A percentile compares a stretch with the other conserved stretches of the same genome.
Evolutionary conservation across 2,888 invertebrate species (phyloP).

Genomic region (Melipona bicolor): DNA sequence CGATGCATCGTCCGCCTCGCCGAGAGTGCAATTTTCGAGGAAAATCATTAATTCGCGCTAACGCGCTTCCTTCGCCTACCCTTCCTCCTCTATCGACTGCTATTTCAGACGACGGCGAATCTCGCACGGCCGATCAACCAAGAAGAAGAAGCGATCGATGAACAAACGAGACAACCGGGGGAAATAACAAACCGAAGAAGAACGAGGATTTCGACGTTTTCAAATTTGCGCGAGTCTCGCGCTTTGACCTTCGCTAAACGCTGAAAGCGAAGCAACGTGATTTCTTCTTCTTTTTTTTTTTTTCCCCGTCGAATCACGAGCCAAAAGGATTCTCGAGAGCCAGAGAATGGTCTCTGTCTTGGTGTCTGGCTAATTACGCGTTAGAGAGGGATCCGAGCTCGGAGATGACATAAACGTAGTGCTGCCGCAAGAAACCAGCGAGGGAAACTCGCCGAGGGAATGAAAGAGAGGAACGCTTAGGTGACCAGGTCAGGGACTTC

Average conservation of each 20-base stretch:
- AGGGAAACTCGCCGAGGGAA: conserved; percentile 48
- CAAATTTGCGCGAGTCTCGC: no score
- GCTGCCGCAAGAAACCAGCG: conserved; percentile 30
- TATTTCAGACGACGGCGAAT: background rate
- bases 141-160: background rate
- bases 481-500: conserved; percentile 80
- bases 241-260: no score
- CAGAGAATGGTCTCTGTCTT: background rate
- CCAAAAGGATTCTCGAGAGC: background rate
- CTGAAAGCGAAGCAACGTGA: background rate
- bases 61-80: background rate
- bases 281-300: no score
- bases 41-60: conserved; percentile 56
- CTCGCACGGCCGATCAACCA: background rate
- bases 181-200: background rate
- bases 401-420: conserved; percentile 56
- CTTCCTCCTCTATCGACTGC: background rate
- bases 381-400: conserved; percentile 29
- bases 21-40: conserved; percentile 43
- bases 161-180: background rate
- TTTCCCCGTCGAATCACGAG: no score
- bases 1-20: conserved; percentile 36
- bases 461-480: conserved; percentile 66
- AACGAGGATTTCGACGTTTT: no score
- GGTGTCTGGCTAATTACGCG: conserved; percentile 56